These are phyloP conservation scores for Agrotis clavis DNA, from an alignment of 2,888 invertebrate genomes.

Conservation along the genomic window DNA sequence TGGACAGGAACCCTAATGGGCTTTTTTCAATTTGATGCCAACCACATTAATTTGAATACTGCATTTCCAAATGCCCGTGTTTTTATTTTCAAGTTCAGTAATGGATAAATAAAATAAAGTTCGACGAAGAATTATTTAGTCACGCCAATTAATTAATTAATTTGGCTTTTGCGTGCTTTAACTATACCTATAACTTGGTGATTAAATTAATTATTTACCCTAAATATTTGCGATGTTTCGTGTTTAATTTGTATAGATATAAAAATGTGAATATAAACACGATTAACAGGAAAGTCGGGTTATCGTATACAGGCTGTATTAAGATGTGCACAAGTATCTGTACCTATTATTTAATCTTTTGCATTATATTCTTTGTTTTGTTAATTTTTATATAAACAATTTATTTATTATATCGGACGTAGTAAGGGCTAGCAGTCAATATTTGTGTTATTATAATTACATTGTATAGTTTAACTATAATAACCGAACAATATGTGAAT, in stretches of 20 bases:
- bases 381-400: constrained; percentile 50
- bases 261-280: constrained; percentile 34
- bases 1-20: background rate
- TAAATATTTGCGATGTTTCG: constrained; percentile 11
- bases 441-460: constrained; percentile 63
- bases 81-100: background rate
- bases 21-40: background rate
- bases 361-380: constrained; percentile 47
- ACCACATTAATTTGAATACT: background rate
- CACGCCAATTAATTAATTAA: background rate
- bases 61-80: background rate
- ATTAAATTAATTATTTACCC: background rate
- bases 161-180: background rate
- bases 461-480: constrained; percentile 60
- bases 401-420: constrained; percentile 52
- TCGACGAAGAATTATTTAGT: background rate
- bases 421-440: constrained; percentile 63
- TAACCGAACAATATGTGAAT: constrained; percentile 61
- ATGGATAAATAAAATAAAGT: background rate
- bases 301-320: constrained; percentile 47
- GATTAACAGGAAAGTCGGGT: constrained; percentile 40
- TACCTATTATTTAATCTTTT: constrained; percentile 52
- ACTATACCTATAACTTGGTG: background rate
- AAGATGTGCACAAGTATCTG: constrained; percentile 61
- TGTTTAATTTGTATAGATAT: constrained; percentile 33